Conservation (phyloP, 2,113 vertebrate species). For the Apodemus sylvaticus region DNA sequence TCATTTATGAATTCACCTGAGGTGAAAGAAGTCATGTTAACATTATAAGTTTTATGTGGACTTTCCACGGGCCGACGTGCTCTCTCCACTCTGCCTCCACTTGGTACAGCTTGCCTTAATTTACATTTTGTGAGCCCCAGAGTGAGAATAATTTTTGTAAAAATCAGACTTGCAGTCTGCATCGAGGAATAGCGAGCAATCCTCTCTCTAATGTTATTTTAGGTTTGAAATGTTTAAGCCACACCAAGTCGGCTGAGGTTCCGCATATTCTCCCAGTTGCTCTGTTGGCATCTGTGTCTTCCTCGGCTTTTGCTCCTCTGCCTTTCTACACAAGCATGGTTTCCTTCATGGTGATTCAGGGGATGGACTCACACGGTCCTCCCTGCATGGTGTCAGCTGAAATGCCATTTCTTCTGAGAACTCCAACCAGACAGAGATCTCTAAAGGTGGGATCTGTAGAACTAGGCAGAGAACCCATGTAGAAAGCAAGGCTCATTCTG, state of each 20-base stretch:
- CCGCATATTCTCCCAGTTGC: not conserved
- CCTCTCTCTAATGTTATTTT: slow-evolving; percentile 47
- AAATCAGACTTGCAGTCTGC: slow-evolving; percentile 74
- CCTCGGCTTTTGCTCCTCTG: rapidly evolving
- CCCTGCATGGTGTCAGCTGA: rapidly evolving
- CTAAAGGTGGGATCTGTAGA: rapidly evolving
- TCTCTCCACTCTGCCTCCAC: slow-evolving; percentile 60
- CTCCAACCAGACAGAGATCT: rapidly evolving
- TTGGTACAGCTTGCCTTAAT: slow-evolving; percentile 38
- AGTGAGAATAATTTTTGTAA: slow-evolving; percentile 78
- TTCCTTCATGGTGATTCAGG: not conserved
- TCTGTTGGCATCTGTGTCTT: not conserved
- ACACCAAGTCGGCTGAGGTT: not conserved
- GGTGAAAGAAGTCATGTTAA: slow-evolving; percentile 86
- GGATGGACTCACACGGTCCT: rapidly evolving
- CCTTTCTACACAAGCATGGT: not conserved
- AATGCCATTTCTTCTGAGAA: rapidly evolving
- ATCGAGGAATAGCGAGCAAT: not conserved
- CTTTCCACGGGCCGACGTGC: slow-evolving; percentile 80
- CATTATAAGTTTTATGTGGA: slow-evolving; percentile 85
- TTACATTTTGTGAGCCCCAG: slow-evolving; percentile 78
- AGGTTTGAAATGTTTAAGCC: slow-evolving; percentile 37
- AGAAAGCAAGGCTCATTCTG: rapidly evolving
- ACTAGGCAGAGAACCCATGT: rapidly evolving
- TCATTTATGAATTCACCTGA: slow-evolving; percentile 85